phyloP scores from a whole-genome alignment of 1,140 invertebrate genomes.

The Drosophila ohnishii region DNA sequence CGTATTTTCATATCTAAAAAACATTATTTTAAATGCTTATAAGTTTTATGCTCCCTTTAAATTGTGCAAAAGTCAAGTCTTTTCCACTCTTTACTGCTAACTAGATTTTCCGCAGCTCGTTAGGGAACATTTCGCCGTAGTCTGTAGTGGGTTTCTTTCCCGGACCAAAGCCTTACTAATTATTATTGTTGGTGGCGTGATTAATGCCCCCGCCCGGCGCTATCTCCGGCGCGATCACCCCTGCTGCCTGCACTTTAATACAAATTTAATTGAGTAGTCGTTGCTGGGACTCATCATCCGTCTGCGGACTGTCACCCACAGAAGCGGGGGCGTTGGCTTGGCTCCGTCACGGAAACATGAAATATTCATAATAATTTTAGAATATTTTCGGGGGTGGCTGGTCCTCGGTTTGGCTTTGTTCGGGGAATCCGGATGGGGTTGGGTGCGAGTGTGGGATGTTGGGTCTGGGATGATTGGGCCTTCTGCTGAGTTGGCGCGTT shows the following conservation, averaged over 20 bases:
- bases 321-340: slow-evolving; percentile 39
- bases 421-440: slow-evolving; percentile 27
- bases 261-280: slow-evolving; percentile 79
- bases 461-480: slow-evolving; percentile 29
- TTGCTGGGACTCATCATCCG: slow-evolving; percentile 62
- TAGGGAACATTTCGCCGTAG: background rate
- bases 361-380: slow-evolving; percentile 74
- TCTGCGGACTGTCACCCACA: slow-evolving; percentile 45
- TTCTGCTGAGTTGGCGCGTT: slow-evolving; percentile 66
- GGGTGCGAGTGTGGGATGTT: slow-evolving; percentile 15
- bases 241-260: slow-evolving; percentile 41
- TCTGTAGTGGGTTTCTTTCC: background rate
- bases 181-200: slow-evolving; percentile 45
- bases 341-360: slow-evolving; percentile 52
- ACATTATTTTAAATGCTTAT: background rate
- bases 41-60: background rate
- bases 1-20: background rate
- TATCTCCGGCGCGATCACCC: slow-evolving; percentile 3
- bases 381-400: slow-evolving; percentile 56
- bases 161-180: slow-evolving; percentile 22
- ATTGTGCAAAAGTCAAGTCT: background rate
- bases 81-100: slow-evolving; percentile 4
- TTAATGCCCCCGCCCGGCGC: slow-evolving; percentile 31
- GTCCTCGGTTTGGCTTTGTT: background rate
- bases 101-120: slow-evolving; percentile 17